Evolutionary conservation across 2,888 invertebrate species (phyloP).

Genomic region (Folsomia candida): DNA sequence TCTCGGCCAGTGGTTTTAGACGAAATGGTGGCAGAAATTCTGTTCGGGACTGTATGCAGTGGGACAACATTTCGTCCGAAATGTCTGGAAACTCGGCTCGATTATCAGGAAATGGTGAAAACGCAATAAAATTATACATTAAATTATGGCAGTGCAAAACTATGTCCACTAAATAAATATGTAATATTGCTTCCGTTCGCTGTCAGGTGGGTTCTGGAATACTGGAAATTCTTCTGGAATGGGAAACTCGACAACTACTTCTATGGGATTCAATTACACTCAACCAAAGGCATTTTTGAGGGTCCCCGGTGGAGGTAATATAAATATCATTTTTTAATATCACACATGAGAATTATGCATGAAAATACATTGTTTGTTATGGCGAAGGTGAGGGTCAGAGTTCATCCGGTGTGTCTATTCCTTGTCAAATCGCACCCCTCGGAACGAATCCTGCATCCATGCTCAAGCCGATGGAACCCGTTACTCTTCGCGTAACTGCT

Average conservation of each 20-base stretch:
- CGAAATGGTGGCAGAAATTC: neutral
- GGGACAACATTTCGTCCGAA: neutral
- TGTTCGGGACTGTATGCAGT: slow-evolving; percentile 3
- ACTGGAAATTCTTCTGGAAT: too few relatives aligned
- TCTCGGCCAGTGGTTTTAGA: too few relatives aligned
- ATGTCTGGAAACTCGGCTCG: neutral
- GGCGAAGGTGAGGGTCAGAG: neutral
- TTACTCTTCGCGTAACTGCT: slow-evolving; percentile 17
- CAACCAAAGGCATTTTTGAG: slow-evolving; percentile 5
- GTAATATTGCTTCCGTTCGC: too few relatives aligned
- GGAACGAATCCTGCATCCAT: slow-evolving; percentile 26
- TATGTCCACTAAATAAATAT: too few relatives aligned
- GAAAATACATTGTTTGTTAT: neutral
- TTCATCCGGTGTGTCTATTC: slow-evolving; percentile 24
- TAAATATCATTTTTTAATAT: neutral
- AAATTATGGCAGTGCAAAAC: too few relatives aligned
- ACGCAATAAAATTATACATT: too few relatives aligned
- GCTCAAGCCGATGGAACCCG: slow-evolving; percentile 26
- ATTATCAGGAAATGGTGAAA: neutral
- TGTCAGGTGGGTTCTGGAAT: too few relatives aligned
- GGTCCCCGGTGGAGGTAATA: neutral
- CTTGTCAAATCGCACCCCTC: slow-evolving; percentile 28
- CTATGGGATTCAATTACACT: too few relatives aligned
- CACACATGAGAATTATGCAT: too few relatives aligned
- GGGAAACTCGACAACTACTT: too few relatives aligned